Evolutionary conservation across 1,140 invertebrate genomes (phyloP).

Genomic region (Arctopsyche grandis): DNA sequence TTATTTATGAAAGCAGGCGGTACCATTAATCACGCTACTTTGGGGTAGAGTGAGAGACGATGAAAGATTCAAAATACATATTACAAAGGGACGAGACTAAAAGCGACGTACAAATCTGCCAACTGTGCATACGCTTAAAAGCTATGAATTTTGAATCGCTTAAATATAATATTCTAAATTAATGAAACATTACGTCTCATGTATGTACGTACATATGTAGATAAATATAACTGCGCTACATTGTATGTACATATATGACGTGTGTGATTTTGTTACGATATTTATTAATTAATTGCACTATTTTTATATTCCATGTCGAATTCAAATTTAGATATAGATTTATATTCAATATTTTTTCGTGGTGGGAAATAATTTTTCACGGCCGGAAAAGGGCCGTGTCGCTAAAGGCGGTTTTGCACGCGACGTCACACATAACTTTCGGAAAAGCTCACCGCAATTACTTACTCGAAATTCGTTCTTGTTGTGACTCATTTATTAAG

Average conservation of each 20-base stretch:
- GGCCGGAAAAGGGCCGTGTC: background rate
- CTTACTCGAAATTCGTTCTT: background rate
- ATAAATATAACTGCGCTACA: too few relatives aligned
- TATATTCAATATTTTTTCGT: background rate
- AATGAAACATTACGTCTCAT: too few relatives aligned
- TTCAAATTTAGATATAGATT: background rate
- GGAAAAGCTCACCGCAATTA: slow-evolving; percentile 6
- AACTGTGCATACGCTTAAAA: background rate
- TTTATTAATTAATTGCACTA: too few relatives aligned
- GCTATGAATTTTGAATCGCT: background rate
- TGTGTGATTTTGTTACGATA: too few relatives aligned
- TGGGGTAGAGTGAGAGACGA: background rate
- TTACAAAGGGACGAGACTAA: slow-evolving; percentile 4
- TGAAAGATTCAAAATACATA: slow-evolving; percentile 31
- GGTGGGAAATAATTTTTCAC: background rate
- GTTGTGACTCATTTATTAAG: slow-evolving; percentile 2
- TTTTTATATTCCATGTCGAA: too few relatives aligned
- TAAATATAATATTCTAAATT: background rate
- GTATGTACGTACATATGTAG: too few relatives aligned
- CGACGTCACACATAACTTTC: background rate
- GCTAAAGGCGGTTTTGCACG: background rate
- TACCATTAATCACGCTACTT: slow-evolving; percentile 24
- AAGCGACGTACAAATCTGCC: slow-evolving; percentile 5
- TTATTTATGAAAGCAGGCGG: slow-evolving; percentile 26
- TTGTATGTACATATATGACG: too few relatives aligned